A percentile compares a stretch with the other conserved stretches of the same genome.
These are phyloP conservation scores for Phyto melanocephala DNA, from an alignment of 2,888 invertebrate genomes.

Conservation along the genomic window DNA sequence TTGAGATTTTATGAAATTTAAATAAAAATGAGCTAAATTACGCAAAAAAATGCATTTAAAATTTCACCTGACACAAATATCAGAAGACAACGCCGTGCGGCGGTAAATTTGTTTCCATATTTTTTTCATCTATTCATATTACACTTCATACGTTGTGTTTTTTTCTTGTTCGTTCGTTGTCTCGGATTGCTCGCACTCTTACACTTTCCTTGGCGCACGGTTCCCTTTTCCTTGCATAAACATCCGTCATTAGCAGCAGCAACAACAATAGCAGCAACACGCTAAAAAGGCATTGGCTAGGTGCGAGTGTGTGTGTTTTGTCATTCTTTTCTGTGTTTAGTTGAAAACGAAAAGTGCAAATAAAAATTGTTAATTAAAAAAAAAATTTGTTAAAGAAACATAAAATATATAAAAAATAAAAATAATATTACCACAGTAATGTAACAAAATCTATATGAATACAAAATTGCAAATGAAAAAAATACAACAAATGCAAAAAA, in stretches of 20 bases:
- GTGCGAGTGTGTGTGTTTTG: constrained; percentile 4
- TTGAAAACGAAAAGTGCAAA: neutral
- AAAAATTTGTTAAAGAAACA: neutral
- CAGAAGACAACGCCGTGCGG: constrained; percentile 63
- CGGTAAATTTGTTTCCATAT: constrained; percentile 54
- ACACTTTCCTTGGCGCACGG: neutral
- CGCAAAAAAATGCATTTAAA: constrained; percentile 58
- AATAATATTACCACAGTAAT: neutral
- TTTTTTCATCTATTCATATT: constrained; percentile 5
- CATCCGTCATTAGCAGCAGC: too few relatives aligned
- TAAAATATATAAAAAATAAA: neutral
- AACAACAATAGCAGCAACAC: neutral
- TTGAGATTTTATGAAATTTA: constrained; percentile 40
- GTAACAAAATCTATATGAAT: neutral
- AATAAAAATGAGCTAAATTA: constrained; percentile 7
- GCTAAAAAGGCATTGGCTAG: neutral
- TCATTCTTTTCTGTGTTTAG: constrained; percentile 41
- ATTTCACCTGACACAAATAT: constrained; percentile 63
- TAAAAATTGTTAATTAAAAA: neutral
- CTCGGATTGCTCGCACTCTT: constrained; percentile 11
- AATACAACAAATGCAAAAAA: neutral
- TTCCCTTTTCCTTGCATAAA: neutral
- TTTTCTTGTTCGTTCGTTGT: neutral
- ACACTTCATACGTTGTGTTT: constrained; percentile 44
- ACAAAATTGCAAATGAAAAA: neutral